Conservation (phyloP, 2,888 invertebrate species). For the Acrocera orbiculus region DNA sequence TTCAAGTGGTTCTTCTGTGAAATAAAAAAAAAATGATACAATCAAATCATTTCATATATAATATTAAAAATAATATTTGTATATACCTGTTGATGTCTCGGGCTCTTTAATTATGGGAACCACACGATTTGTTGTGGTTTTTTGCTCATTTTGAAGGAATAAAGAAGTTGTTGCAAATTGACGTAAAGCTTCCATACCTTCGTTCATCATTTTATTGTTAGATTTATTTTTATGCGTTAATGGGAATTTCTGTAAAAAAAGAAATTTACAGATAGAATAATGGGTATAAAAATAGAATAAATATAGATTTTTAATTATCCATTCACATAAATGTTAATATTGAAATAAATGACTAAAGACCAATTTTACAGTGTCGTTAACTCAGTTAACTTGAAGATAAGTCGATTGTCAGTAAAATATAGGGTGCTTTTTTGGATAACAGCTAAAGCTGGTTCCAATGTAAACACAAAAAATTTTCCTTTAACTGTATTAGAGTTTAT, state of each 20-base stretch:
- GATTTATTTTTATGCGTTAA: conserved; percentile 27
- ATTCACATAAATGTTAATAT: too few species aligned
- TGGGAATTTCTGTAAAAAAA: conserved; percentile 21
- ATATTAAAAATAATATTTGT: conserved; percentile 5
- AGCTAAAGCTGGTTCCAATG: too few species aligned
- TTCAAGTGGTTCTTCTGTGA: conserved; percentile 21
- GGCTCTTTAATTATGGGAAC: conserved; percentile 32
- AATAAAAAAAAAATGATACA: background rate
- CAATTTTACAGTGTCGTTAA: too few species aligned
- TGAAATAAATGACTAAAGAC: too few species aligned
- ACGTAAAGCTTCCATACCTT: conserved; percentile 31
- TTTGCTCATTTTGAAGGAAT: conserved; percentile 33
- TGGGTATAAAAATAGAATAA: too few species aligned
- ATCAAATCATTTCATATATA: background rate
- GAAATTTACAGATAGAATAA: too few species aligned
- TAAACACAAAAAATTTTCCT: too few species aligned
- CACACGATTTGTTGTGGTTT: conserved; percentile 24
- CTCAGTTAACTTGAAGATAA: too few species aligned
- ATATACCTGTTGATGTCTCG: conserved; percentile 20
- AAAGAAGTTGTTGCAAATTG: conserved; percentile 33
- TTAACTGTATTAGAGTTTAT: too few species aligned
- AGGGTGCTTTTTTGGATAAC: too few species aligned
- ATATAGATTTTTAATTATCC: too few species aligned
- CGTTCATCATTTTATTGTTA: conserved; percentile 30
- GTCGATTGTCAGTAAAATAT: too few species aligned